Conservation (phyloP, 2,888 invertebrate species). For the Cantharis lateralis region DNA sequence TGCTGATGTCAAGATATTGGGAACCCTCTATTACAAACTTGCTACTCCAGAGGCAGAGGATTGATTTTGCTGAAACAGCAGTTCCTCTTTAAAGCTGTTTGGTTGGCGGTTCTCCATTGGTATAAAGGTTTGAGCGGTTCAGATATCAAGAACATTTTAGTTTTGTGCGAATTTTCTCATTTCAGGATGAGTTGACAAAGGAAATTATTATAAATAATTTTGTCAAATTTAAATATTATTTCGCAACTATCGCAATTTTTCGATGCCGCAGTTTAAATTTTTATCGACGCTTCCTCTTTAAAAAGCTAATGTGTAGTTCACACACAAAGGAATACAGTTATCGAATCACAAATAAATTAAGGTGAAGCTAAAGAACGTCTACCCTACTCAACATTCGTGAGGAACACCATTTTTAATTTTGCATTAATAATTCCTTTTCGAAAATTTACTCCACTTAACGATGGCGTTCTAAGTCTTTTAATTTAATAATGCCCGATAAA, state of each 20-base stretch:
- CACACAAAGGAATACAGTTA: background rate
- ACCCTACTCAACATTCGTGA: conserved; percentile 1
- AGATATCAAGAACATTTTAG: conserved; percentile 31
- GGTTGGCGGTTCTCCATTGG: conserved; percentile 47
- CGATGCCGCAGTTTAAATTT: background rate
- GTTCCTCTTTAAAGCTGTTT: conserved; percentile 50
- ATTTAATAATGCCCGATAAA: background rate
- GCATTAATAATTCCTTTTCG: background rate
- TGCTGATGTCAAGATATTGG: conserved; percentile 29
- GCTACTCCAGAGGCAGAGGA: conserved; percentile 37
- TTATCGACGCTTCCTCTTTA: background rate
- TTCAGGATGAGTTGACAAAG: conserved; percentile 27
- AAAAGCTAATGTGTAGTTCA: background rate
- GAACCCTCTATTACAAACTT: conserved; percentile 29
- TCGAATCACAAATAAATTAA: background rate
- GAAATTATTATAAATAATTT: conserved; percentile 6
- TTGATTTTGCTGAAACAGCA: conserved; percentile 48
- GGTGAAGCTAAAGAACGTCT: conserved; percentile 1
- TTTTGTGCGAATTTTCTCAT: conserved; percentile 35
- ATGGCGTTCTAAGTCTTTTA: background rate
- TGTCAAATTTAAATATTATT: background rate
- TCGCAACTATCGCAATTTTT: background rate
- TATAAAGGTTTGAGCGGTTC: conserved; percentile 43
- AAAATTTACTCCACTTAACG: background rate
- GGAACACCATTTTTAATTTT: background rate